Conservation (phyloP, 30 jellyfish, hydroid and myxozoan genomes). For the Chrysaora quinquecirrha region DNA sequence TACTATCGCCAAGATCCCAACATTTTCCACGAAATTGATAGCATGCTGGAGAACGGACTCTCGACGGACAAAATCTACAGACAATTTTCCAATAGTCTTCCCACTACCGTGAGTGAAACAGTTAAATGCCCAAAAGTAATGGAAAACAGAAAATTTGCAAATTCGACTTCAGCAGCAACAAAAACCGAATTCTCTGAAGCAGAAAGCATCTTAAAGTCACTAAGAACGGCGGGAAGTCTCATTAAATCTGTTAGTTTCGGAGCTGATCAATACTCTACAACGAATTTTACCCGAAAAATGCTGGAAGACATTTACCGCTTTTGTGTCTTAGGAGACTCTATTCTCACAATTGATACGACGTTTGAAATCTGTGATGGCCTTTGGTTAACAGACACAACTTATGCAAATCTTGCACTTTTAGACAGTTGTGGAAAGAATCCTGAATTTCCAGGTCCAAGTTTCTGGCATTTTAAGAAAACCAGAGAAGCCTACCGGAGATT, state of each 20-base stretch:
- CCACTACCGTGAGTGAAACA: background rate
- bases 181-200: background rate
- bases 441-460: background rate
- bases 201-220: background rate
- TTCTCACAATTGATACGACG: background rate
- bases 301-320: background rate
- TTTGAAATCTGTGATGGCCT: background rate
- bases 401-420: background rate
- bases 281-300: background rate
- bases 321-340: background rate
- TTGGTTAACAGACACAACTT: background rate
- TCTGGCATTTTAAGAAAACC: background rate
- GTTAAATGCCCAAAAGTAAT: no score
- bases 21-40: background rate
- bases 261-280: background rate
- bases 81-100: background rate
- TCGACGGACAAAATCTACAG: background rate
- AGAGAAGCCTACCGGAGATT: background rate
- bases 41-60: background rate
- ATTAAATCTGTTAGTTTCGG: background rate
- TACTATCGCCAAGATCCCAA: background rate
- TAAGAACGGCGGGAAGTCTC: background rate
- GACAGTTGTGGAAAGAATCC: background rate
- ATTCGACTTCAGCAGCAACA: background rate
- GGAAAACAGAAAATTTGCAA: no score